Percentiles rank a stretch among this genome's conserved stretches.
Conservation (phyloP, 2,113 vertebrate genomes). For the Pseudopodoces humilis region DNA sequence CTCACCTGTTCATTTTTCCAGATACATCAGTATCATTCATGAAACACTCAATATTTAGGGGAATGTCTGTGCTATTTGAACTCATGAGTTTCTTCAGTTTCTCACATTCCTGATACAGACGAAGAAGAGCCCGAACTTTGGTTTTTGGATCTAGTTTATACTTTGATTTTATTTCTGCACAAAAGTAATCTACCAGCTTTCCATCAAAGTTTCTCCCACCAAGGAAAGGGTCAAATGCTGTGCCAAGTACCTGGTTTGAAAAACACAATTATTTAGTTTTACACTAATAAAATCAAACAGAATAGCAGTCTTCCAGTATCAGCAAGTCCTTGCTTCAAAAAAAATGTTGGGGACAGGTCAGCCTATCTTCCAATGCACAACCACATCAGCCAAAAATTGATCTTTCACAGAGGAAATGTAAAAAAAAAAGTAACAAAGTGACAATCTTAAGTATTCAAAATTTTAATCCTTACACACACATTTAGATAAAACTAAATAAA, state of each 20-base stretch:
- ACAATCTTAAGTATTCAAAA: background rate
- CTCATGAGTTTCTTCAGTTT: constrained; percentile 85
- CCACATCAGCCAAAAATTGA: background rate
- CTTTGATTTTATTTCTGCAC: constrained; percentile 79
- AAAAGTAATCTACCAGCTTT: constrained; percentile 81
- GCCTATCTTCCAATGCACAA: background rate
- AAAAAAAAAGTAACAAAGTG: background rate
- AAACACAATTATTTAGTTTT: background rate
- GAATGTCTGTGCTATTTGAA: constrained; percentile 81
- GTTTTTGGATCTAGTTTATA: constrained; percentile 81
- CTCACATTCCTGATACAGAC: constrained; percentile 82
- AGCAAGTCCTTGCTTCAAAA: background rate
- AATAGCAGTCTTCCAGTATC: background rate
- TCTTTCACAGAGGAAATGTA: background rate
- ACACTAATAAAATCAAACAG: background rate
- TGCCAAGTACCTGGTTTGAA: constrained; percentile 78
- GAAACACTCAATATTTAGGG: constrained; percentile 83
- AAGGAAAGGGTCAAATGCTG: constrained; percentile 83
- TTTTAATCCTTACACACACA: background rate
- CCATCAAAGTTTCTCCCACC: constrained; percentile 83
- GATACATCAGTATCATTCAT: constrained; percentile 81
- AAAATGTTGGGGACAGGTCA: background rate
- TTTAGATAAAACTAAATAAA: background rate
- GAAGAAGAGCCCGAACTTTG: constrained; percentile 77
- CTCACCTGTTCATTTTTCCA: constrained; percentile 82